Evolutionary conservation across 2,888 invertebrate species (phyloP).

Genomic region (Cerastoderma edule): DNA sequence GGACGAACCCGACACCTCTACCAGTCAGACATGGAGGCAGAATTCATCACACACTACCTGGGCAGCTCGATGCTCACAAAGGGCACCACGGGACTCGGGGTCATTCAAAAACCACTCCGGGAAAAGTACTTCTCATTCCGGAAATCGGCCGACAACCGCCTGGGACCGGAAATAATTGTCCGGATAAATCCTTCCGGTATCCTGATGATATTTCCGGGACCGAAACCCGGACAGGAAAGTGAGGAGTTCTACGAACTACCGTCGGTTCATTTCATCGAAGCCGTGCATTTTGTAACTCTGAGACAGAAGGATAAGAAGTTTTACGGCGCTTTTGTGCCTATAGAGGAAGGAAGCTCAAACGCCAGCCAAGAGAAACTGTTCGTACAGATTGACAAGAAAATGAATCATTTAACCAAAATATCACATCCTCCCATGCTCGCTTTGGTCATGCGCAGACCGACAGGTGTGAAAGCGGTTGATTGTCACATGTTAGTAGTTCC

Average conservation of each 20-base stretch:
- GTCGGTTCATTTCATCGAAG: slow-evolving; percentile 85
- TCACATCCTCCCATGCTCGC: slow-evolving; percentile 98
- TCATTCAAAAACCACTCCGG: slow-evolving; percentile 97
- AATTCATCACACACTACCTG: slow-evolving; percentile 96
- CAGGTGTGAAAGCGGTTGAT: slow-evolving; percentile 98
- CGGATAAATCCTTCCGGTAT: slow-evolving; percentile 93
- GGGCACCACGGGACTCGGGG: slow-evolving; percentile 98
- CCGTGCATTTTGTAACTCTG: slow-evolving; percentile 73
- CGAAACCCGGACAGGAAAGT: slow-evolving; percentile 96
- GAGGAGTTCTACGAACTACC: slow-evolving; percentile 85
- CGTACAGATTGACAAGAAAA: slow-evolving; percentile 97
- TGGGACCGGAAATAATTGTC: slow-evolving; percentile 81
- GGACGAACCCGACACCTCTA: slow-evolving; percentile 4
- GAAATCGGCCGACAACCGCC: slow-evolving; percentile 69
- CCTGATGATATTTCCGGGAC: slow-evolving; percentile 96
- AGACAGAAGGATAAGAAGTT: slow-evolving; percentile 83
- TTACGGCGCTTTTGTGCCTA: slow-evolving; percentile 88
- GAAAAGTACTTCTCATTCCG: slow-evolving; percentile 98
- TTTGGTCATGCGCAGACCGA: slow-evolving; percentile 96
- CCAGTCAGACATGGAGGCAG: slow-evolving; percentile 59
- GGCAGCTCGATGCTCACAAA: slow-evolving; percentile 98
- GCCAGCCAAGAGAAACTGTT: slow-evolving; percentile 86
- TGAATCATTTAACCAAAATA: slow-evolving; percentile 95
- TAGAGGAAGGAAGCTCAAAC: slow-evolving; percentile 84
- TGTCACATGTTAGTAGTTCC: slow-evolving; percentile 97